Percentiles rank a stretch among this genome's conserved stretches.
Evolutionary conservation across 64 coral and sea anemone species (phyloP).

Genomic region (Astreopora myriophthalma): DNA sequence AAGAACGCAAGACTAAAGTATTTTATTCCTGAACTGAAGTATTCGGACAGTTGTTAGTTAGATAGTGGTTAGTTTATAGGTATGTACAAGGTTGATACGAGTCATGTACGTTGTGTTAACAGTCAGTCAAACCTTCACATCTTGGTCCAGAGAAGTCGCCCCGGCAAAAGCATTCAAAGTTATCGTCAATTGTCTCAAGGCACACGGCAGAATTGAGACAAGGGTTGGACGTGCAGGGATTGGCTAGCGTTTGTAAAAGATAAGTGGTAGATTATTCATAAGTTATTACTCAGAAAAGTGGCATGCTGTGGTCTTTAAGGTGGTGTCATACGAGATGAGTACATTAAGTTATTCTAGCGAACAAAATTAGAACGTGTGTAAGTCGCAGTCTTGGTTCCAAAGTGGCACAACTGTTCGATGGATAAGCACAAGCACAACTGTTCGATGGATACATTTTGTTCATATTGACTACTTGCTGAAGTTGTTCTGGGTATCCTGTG

Average conservation of each 20-base stretch:
- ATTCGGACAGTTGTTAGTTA: too few species aligned
- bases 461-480: too few species aligned
- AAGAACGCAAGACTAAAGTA: too few species aligned
- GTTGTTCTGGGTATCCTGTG: too few species aligned
- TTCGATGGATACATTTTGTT: too few species aligned
- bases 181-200: slow-evolving; percentile 74
- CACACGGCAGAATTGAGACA: slow-evolving; percentile 73
- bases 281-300: background rate
- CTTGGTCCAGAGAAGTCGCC: slow-evolving; percentile 77
- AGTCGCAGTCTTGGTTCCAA: too few species aligned
- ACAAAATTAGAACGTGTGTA: too few species aligned
- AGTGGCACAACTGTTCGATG: too few species aligned
- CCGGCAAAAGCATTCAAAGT: slow-evolving; percentile 74
- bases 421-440: too few species aligned
- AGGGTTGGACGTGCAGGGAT: slow-evolving; percentile 48
- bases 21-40: too few species aligned
- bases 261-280: background rate
- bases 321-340: too few species aligned
- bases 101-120: background rate
- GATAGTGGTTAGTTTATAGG: background rate
- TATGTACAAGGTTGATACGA: background rate
- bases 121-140: slow-evolving; percentile 79
- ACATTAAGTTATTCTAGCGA: too few species aligned
- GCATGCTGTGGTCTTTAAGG: background rate
- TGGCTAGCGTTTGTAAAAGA: slow-evolving; percentile 30